A percentile compares a stretch with the other conserved stretches of the same genome.
phyloP scores from a whole-genome alignment of 2,113 vertebrate species.

The Gadus macrocephalus region DNA sequence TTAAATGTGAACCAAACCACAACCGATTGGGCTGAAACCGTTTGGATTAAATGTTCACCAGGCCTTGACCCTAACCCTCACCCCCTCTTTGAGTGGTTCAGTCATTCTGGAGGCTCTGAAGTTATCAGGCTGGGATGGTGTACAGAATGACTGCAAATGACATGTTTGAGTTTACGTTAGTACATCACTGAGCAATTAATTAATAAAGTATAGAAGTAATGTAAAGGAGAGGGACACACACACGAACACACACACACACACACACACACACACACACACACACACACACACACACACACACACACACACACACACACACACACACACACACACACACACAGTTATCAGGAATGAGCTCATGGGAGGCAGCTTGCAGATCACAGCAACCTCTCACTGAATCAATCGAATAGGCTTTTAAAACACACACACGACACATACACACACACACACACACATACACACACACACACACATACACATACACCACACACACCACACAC shows the following conservation, averaged over 20 bases:
- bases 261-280: neutral
- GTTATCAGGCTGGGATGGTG: too few relatives aligned
- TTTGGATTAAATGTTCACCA: too few relatives aligned
- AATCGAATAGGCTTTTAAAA: constrained; percentile 73
- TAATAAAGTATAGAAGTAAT: too few relatives aligned
- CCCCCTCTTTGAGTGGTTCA: too few relatives aligned
- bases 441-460: neutral
- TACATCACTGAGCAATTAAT: too few relatives aligned
- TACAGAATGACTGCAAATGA: neutral
- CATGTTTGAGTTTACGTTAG: neutral
- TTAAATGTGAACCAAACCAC: neutral
- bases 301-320: constrained; percentile 1
- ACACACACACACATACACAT: constrained; percentile 6
- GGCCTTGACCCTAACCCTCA: too few relatives aligned
- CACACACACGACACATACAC: neutral
- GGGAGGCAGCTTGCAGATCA: constrained; percentile 47
- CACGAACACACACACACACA: neutral
- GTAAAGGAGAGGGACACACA: neutral
- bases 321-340: constrained; percentile 4
- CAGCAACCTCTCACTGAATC: constrained; percentile 59
- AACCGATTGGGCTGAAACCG: neutral
- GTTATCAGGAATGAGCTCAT: constrained; percentile 47
- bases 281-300: neutral
- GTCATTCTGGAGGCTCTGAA: too few relatives aligned
- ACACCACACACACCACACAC: neutral